phyloP scores from a whole-genome alignment of 2,797 vertebrate species.

The Notoglanidium macrostoma region DNA sequence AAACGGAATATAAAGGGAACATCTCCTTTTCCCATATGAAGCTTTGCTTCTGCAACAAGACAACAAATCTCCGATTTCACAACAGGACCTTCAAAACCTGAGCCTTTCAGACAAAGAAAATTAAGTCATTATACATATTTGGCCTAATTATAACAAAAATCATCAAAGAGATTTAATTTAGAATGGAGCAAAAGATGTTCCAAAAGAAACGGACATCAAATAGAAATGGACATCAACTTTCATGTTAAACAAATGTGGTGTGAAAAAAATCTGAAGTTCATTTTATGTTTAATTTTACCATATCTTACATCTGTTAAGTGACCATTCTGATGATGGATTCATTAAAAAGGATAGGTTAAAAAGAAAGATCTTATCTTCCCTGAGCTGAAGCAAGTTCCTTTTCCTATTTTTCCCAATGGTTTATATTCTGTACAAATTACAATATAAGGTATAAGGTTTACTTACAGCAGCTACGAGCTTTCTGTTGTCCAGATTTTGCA shows the following conservation, averaged over 20 bases:
- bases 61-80: not conserved
- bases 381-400: not conserved
- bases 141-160: not conserved
- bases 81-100: not conserved
- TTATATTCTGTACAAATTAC: not conserved
- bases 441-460: not conserved
- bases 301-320: not conserved
- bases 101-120: not conserved
- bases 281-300: not conserved
- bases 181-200: not conserved
- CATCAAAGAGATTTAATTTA: not conserved
- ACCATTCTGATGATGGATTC: not conserved
- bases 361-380: not conserved
- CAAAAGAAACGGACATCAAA: too few relatives aligned
- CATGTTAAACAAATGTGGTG: not conserved
- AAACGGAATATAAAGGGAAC: not conserved
- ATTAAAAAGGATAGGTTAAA: not conserved
- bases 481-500: constrained; percentile 56
- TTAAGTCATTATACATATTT: not conserved
- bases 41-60: not conserved
- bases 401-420: not conserved
- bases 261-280: not conserved
- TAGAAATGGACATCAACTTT: not conserved
- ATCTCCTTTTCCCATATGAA: not conserved
- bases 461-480: constrained; percentile 71